A percentile compares a stretch with the other conserved stretches of the same genome.
Conservation (phyloP, 2,888 invertebrate genomes). For the Lycophotia porphyrea region DNA sequence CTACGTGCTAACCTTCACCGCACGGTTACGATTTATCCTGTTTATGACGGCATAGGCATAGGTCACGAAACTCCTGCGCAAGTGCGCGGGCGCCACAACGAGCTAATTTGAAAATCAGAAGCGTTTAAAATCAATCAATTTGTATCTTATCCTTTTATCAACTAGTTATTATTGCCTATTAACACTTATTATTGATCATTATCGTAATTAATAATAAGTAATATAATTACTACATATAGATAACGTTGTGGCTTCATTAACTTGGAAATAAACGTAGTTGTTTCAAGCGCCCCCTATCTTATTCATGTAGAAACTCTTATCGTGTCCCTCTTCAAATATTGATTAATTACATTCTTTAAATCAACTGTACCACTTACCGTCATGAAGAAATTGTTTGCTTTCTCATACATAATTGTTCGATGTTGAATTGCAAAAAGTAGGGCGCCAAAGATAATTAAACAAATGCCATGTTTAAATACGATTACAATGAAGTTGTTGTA, state of each 20-base stretch:
- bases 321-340: slow-evolving; percentile 46
- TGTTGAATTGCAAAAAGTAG: slow-evolving; percentile 43
- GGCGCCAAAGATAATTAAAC: slow-evolving; percentile 45
- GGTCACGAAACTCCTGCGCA: slow-evolving; percentile 38
- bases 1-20: slow-evolving; percentile 57
- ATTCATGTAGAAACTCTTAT: slow-evolving; percentile 31
- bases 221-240: neutral
- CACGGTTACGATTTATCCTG: slow-evolving; percentile 62
- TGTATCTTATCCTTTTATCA: slow-evolving; percentile 33
- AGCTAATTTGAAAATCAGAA: neutral
- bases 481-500: slow-evolving; percentile 19
- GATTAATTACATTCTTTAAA: slow-evolving; percentile 36
- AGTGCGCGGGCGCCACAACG: neutral
- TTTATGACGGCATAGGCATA: slow-evolving; percentile 49
- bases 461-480: slow-evolving; percentile 14
- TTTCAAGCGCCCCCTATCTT: slow-evolving; percentile 6
- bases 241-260: slow-evolving; percentile 19
- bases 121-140: slow-evolving; percentile 1
- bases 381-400: slow-evolving; percentile 52
- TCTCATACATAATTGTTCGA: slow-evolving; percentile 33
- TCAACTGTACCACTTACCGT: slow-evolving; percentile 40
- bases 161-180: slow-evolving; percentile 27
- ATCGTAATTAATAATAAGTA: slow-evolving; percentile 21
- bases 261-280: slow-evolving; percentile 1
- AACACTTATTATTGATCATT: slow-evolving; percentile 15